Percentiles rank a stretch among this genome's conserved stretches.
phyloP scores from a whole-genome alignment of 2,888 invertebrate species.

The Trichopoda pennipes region DNA sequence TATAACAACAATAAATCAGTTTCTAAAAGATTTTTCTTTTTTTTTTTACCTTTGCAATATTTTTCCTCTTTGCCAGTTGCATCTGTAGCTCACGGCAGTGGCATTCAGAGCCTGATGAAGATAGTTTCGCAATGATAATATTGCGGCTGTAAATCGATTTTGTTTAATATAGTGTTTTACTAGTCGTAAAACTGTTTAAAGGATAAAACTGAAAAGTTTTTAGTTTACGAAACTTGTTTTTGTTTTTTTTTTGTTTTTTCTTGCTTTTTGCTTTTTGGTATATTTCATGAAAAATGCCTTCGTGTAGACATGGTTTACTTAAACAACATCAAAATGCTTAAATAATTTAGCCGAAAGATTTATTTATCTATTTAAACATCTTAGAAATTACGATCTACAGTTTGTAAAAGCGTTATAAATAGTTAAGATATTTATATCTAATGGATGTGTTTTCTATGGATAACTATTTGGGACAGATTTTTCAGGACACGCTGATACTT shows the following conservation, averaged over 20 bases:
- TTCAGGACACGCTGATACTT: too few relatives aligned
- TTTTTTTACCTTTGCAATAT: constrained; percentile 7
- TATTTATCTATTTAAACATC: too few relatives aligned
- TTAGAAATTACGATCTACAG: too few relatives aligned
- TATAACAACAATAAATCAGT: constrained; percentile 67
- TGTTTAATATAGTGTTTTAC: constrained; percentile 47
- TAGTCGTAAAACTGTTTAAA: constrained; percentile 38
- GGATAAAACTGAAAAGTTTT: constrained; percentile 40
- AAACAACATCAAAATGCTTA: background rate
- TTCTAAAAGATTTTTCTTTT: constrained; percentile 59
- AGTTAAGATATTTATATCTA: too few relatives aligned
- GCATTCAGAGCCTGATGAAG: constrained; percentile 51
- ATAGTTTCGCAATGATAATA: constrained; percentile 63
- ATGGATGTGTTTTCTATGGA: too few relatives aligned
- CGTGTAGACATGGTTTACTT: background rate
- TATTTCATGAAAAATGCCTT: constrained; percentile 1
- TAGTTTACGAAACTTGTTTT: constrained; percentile 5
- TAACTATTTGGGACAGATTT: too few relatives aligned
- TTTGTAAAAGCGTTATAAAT: too few relatives aligned
- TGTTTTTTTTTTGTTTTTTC: too few relatives aligned
- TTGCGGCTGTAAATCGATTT: constrained; percentile 67
- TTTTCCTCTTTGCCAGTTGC: background rate
- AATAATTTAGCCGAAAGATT: too few relatives aligned
- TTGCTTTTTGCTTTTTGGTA: constrained; percentile 4
- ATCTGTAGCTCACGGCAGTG: background rate